Evolutionary conservation across 2,888 invertebrate species (phyloP).

Genomic region (Torymus tubicola): DNA sequence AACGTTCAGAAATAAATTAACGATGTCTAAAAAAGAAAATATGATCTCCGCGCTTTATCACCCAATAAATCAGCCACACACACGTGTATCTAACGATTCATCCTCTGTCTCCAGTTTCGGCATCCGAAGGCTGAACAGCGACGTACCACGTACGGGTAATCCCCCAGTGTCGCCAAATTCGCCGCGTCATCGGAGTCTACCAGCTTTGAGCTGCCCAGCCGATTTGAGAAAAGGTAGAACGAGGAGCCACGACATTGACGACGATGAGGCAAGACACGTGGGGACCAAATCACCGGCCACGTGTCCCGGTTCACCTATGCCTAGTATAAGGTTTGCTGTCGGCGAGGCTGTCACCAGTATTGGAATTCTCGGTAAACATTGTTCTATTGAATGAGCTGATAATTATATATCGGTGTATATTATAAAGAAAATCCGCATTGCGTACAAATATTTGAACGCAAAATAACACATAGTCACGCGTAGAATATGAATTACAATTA

Average conservation of each 20-base stretch:
- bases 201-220: constrained; percentile 74
- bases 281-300: constrained; percentile 68
- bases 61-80: neutral
- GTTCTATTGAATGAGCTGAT: no score
- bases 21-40: no score
- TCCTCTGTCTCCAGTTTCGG: constrained; percentile 39
- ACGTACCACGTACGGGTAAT: constrained; percentile 70
- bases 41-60: no score
- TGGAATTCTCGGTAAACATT: constrained; percentile 59
- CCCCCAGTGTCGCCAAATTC: constrained; percentile 78
- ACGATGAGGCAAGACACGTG: constrained; percentile 53
- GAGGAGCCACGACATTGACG: constrained; percentile 49
- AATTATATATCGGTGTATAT: no score
- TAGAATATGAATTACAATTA: neutral
- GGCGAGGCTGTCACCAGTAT: constrained; percentile 81
- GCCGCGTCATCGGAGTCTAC: constrained; percentile 84
- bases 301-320: constrained; percentile 72
- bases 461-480: neutral
- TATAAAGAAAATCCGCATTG: no score
- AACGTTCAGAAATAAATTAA: no score
- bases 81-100: neutral
- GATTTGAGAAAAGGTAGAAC: constrained; percentile 50
- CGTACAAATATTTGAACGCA: no score
- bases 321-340: constrained; percentile 82
- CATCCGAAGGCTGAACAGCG: constrained; percentile 71